Evolutionary conservation across 2,888 invertebrate species (phyloP), one percentile per base, ranked within the genome.

Genomic region (Stegophylla sp.): DNA sequence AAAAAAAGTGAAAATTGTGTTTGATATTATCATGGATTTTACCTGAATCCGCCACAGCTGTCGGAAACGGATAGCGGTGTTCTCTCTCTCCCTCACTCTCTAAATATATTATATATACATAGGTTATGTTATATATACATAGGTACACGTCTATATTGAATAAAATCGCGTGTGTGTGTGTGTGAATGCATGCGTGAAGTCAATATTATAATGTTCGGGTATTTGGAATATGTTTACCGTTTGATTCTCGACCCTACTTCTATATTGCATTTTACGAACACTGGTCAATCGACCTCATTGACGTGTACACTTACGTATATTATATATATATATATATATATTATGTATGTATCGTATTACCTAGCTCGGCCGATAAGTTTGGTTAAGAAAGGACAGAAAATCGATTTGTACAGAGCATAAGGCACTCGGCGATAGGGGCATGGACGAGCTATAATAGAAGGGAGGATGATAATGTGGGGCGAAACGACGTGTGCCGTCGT

Each of bases 251-350:
- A 10, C 23, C 51, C 23, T 56, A n/a, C 20, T 56, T 56, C 12
- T 56, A 23, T 12, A 15, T 26, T 45, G 9, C 17, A 53, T 53
- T 53, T 53, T 17, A 61, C 48, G 64, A 64, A n/a, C 51, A 48
- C 43, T 34, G 75, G 66, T 64, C 75, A 76, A 66, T 76, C 75
- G 75, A 76, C 75, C 53, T 76, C 61, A n/a, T 53, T 76, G 51
- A 56, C 69, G 67, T 56, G 64, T 34, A 23, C 34, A 34, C 7
- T 7, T 34, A 34, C 7, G 34, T 34, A 59, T 59, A 59, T n/a
- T n/a, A n/a, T n/a, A n/a, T n/a, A n/a, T n/a, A n/a, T n/a, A n/a
- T n/a, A n/a, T n/a, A n/a, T n/a, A n/a, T n/a, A n/a, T n/a, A n/a
- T n/a, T 23, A 12, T 59, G 5, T 20, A 23, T 23, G 2, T 17